Evolutionary conservation across 2,113 vertebrate genomes (phyloP).

Genomic region (Strigops habroptila): DNA sequence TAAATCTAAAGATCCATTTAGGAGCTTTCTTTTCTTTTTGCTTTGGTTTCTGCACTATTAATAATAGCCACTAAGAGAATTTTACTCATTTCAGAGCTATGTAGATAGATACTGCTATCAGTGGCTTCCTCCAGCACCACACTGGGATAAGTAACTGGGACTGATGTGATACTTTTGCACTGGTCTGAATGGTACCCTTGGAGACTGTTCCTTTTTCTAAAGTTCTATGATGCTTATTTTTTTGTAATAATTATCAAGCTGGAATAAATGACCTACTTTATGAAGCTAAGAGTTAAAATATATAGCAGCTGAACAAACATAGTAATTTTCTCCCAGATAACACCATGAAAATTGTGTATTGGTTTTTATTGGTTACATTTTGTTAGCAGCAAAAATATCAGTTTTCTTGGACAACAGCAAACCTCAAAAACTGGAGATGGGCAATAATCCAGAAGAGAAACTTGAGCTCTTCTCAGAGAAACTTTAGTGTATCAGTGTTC

Average conservation of each 20-base stretch:
- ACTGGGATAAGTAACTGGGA: neutral
- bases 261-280: neutral
- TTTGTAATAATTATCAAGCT: neutral
- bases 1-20: neutral
- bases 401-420: neutral
- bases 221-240: neutral
- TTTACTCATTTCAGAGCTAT: neutral
- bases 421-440: slow-evolving; percentile 19
- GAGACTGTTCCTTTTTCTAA: neutral
- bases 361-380: neutral
- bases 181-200: neutral
- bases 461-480: slow-evolving; percentile 6
- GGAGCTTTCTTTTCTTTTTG: neutral
- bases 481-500: slow-evolving; percentile 28
- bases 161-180: neutral
- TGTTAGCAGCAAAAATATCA: neutral
- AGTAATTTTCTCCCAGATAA: neutral
- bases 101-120: neutral
- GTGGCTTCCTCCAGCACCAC: neutral
- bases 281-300: neutral
- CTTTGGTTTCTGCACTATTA: neutral
- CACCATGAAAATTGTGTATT: neutral
- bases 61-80: neutral
- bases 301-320: neutral
- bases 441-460: slow-evolving; percentile 37